phyloP scores from a whole-genome alignment of 2,888 invertebrate genomes.

The Trichogramma evanescens region DNA sequence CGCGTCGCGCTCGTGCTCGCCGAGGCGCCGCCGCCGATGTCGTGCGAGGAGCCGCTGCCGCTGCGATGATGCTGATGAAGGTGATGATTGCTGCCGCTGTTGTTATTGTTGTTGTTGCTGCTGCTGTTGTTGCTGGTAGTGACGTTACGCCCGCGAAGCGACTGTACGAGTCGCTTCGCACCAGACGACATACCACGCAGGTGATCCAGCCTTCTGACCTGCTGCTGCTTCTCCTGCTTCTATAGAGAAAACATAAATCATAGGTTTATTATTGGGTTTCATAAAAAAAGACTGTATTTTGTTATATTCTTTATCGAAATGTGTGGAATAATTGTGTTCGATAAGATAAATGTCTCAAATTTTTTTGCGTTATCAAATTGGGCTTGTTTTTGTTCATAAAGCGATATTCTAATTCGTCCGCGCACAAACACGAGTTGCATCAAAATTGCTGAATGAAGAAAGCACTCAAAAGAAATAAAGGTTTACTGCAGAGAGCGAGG shows the following conservation, averaged over 20 bases:
- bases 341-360: neutral
- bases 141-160: conserved; percentile 44
- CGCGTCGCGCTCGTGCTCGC: conserved; percentile 43
- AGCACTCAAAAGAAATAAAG: no score
- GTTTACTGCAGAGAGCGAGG: no score
- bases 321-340: neutral
- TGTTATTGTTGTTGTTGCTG: conserved; percentile 30
- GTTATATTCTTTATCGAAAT: neutral
- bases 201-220: conserved; percentile 43
- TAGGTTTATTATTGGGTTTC: neutral
- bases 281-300: neutral
- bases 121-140: conserved; percentile 31
- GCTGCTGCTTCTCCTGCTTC: conserved; percentile 2
- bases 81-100: conserved; percentile 33
- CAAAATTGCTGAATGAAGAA: no score
- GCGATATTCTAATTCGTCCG: neutral
- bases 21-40: conserved; percentile 33
- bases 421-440: no score
- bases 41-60: conserved; percentile 39
- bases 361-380: neutral
- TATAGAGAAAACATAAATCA: neutral
- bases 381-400: neutral
- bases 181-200: conserved; percentile 47
- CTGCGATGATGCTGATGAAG: conserved; percentile 19
- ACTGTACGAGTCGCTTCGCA: conserved; percentile 48